A percentile compares a stretch with the other conserved stretches of the same genome.
Evolutionary conservation across 1,140 invertebrate genomes (phyloP).

Genomic region (Saccostrea cuccullata): DNA sequence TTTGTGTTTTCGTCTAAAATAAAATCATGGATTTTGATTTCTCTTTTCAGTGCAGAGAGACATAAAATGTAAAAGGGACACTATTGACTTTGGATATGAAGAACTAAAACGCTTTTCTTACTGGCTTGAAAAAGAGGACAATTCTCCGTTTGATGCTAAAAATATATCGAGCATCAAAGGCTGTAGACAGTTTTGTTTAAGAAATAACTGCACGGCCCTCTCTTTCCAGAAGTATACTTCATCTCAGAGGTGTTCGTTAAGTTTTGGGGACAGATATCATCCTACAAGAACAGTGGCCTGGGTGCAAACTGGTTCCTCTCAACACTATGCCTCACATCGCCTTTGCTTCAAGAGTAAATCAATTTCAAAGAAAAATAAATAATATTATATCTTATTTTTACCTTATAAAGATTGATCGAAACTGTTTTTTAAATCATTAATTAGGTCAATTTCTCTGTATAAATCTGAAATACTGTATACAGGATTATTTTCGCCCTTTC

Average conservation of each 20-base stretch:
- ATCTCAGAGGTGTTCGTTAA: not conserved
- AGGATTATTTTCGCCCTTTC: no score
- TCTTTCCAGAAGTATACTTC: not conserved
- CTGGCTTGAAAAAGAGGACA: conserved; percentile 34
- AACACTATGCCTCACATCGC: not conserved
- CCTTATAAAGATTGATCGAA: no score
- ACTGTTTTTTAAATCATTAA: no score
- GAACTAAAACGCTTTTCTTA: conserved; percentile 32
- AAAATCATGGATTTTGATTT: no score
- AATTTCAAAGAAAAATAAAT: no score
- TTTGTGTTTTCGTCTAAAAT: no score
- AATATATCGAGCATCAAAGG: not conserved
- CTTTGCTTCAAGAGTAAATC: conserved; percentile 11
- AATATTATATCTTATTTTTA: no score
- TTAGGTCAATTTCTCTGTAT: no score
- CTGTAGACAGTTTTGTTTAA: not conserved
- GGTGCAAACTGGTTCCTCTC: not conserved
- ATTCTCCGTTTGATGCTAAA: not conserved
- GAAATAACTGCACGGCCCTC: conserved; percentile 12
- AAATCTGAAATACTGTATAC: not conserved
- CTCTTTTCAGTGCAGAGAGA: conserved; percentile 15
- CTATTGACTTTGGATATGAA: conserved; percentile 44
- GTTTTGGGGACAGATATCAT: conserved; percentile 36
- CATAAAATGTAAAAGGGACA: not conserved
- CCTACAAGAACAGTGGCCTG: not conserved